Conservation (phyloP, 2,888 invertebrate genomes). For the Cryptosula pallasiana region DNA sequence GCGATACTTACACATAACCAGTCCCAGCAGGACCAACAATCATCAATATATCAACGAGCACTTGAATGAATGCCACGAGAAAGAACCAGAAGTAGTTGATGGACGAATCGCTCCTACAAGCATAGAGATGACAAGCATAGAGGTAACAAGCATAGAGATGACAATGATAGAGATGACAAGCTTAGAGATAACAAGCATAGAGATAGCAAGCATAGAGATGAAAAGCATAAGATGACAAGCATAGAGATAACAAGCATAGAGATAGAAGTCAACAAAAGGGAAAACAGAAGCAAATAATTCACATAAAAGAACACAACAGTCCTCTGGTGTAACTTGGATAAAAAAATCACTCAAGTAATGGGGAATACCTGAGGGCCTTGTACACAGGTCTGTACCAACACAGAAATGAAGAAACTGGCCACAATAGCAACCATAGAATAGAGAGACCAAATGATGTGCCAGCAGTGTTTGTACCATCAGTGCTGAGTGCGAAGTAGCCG, state of each 20-base stretch:
- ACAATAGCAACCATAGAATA: conserved; percentile 79
- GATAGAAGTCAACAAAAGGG: too few relatives aligned
- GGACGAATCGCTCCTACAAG: conserved; percentile 84
- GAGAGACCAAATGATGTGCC: conserved; percentile 77
- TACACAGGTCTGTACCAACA: conserved; percentile 99
- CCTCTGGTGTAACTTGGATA: too few relatives aligned
- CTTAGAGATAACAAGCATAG: too few relatives aligned
- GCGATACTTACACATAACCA: conserved; percentile 86
- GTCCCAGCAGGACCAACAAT: conserved; percentile 77
- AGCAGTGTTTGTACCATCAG: conserved; percentile 32
- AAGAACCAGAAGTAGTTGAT: conserved; percentile 99
- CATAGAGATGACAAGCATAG: conserved; percentile 23
- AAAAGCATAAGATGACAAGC: too few relatives aligned
- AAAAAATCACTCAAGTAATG: too few relatives aligned
- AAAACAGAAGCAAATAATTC: too few relatives aligned
- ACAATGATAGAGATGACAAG: conserved; percentile 21
- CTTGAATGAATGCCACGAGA: conserved; percentile 75
- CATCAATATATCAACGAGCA: conserved; percentile 77
- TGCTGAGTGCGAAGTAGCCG: background rate
- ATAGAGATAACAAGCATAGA: too few relatives aligned
- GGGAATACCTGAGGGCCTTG: conserved; percentile 91
- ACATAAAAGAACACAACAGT: too few relatives aligned
- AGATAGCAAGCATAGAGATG: too few relatives aligned
- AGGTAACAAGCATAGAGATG: conserved; percentile 21
- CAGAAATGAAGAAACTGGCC: conserved; percentile 93